phyloP scores from a whole-genome alignment of 92 coral and sea anemone genomes.

The Virgularia gustaviana region DNA sequence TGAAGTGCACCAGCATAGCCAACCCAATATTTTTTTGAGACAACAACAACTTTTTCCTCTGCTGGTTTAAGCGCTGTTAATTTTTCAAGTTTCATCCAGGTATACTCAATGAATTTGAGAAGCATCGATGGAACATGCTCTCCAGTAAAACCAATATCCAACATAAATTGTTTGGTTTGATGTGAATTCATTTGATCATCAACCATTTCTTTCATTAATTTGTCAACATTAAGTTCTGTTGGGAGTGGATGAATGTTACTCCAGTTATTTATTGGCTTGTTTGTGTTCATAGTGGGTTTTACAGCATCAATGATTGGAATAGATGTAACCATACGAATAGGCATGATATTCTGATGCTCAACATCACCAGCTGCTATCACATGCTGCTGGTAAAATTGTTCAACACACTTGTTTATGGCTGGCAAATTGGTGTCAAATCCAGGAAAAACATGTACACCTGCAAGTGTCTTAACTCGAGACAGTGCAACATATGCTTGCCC shows the following conservation, averaged over 20 bases:
- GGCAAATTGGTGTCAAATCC: slow-evolving; percentile 37
- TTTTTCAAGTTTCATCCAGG: slow-evolving; percentile 21
- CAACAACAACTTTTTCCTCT: slow-evolving; percentile 14
- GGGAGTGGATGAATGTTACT: slow-evolving; percentile 17
- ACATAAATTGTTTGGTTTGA: slow-evolving; percentile 1
- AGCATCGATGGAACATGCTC: slow-evolving; percentile 3
- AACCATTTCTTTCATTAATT: neutral
- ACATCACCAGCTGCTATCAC: slow-evolving; percentile 3
- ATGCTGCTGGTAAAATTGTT: slow-evolving; percentile 10
- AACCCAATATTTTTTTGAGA: slow-evolving; percentile 31
- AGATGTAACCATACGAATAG: slow-evolving; percentile 3
- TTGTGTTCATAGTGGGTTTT: too few species aligned
- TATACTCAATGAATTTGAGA: neutral
- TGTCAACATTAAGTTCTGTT: slow-evolving; percentile 6
- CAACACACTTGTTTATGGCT: slow-evolving; percentile 6
- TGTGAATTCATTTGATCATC: slow-evolving; percentile 8
- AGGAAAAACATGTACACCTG: slow-evolving; percentile 42
- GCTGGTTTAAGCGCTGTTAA: slow-evolving; percentile 1
- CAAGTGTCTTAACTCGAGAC: slow-evolving; percentile 33
- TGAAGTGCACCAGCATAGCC: slow-evolving; percentile 41
- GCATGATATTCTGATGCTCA: neutral
- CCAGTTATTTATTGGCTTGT: slow-evolving; percentile 20
- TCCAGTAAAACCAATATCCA: slow-evolving; percentile 7
- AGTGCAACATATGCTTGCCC: slow-evolving; percentile 51
- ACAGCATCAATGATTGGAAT: neutral